These are phyloP conservation scores for Oceanodroma leucorhoa DNA, from an alignment of 2,797 vertebrate genomes.

Conservation along the genomic window DNA sequence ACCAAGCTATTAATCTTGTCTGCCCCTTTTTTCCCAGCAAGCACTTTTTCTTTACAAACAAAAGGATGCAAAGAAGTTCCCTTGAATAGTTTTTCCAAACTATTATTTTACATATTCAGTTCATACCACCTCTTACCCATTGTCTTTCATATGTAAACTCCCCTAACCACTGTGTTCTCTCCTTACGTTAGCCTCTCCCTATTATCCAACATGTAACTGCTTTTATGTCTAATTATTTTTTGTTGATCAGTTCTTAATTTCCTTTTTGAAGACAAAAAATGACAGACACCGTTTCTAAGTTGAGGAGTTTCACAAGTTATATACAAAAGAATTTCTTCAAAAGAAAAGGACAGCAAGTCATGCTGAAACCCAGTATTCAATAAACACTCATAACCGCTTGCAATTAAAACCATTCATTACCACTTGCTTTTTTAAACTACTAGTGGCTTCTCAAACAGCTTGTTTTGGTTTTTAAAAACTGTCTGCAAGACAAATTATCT, in stretches of 20 bases:
- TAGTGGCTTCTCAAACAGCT: neutral
- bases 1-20: neutral
- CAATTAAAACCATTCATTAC: neutral
- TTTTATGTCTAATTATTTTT: neutral
- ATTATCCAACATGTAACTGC: neutral
- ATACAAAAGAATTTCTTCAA: neutral
- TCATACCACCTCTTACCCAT: neutral
- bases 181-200: neutral
- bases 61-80: neutral
- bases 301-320: neutral
- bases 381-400: neutral
- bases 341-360: neutral
- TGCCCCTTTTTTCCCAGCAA: neutral
- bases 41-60: neutral
- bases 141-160: neutral
- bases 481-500: neutral
- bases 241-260: neutral
- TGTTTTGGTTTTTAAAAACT: neutral
- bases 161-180: neutral
- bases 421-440: neutral
- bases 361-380: neutral
- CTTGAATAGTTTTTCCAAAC: neutral
- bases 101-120: neutral
- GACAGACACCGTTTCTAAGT: neutral
- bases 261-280: neutral